Percentiles rank a stretch among this genome's conserved stretches.
Evolutionary conservation across 2,888 invertebrate species (phyloP).

Genomic region (Drosophila affinis): DNA sequence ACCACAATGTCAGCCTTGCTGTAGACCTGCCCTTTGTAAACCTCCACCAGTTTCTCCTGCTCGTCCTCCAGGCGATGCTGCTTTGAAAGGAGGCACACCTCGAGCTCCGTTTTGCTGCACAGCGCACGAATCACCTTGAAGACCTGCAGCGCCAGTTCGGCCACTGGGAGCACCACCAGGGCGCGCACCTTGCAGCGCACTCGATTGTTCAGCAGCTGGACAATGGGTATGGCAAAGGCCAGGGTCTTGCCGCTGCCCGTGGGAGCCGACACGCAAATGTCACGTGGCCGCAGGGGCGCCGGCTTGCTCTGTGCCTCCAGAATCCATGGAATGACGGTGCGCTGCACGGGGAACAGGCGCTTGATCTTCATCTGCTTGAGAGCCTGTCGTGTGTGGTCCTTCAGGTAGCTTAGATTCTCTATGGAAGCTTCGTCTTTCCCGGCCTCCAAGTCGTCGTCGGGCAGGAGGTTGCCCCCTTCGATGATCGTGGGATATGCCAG

Average conservation of each 20-base stretch:
- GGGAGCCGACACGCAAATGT: conserved; percentile 98
- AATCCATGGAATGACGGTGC: conserved; percentile 90
- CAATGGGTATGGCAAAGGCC: conserved; percentile 95
- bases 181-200: conserved; percentile 90
- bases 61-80: conserved; percentile 88
- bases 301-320: conserved; percentile 87
- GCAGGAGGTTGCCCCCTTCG: conserved; percentile 85
- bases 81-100: conserved; percentile 89
- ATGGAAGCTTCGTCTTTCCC: conserved; percentile 27
- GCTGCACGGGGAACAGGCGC: conserved; percentile 94
- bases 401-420: conserved; percentile 84
- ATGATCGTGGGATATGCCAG: conserved; percentile 91
- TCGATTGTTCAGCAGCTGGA: conserved; percentile 88
- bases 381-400: conserved; percentile 86
- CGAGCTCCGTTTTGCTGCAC: conserved; percentile 87
- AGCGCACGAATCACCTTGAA: conserved; percentile 91
- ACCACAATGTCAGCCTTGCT: conserved; percentile 91
- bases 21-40: conserved; percentile 82
- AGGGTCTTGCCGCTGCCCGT: conserved; percentile 99
- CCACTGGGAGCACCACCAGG: conserved; percentile 95
- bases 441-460: conserved; percentile 85
- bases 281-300: conserved; percentile 89
- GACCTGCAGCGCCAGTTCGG: conserved; percentile 95
- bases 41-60: conserved; percentile 87
- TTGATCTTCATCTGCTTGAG: conserved; percentile 89